Evolutionary conservation across 2,113 vertebrate genomes (phyloP).

Genomic region (Corynorhinus townsendii): DNA sequence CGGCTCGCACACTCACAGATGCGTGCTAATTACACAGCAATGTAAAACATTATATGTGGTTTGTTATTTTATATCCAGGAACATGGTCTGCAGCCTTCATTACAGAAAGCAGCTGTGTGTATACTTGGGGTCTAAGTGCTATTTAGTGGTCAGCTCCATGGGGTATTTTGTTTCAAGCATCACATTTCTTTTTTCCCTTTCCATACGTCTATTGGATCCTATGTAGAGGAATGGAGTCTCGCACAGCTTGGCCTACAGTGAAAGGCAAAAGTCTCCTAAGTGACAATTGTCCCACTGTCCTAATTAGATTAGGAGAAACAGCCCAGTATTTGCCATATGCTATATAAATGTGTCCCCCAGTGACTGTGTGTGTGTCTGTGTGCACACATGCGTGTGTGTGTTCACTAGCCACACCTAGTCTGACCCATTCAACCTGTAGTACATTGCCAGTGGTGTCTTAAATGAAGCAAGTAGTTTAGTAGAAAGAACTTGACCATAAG

Average conservation of each 20-base stretch:
- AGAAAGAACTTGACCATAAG: neutral
- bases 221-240: neutral
- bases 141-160: slow-evolving; percentile 70
- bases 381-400: neutral
- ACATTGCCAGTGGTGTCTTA: neutral
- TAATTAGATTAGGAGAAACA: neutral
- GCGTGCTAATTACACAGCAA: slow-evolving; percentile 69
- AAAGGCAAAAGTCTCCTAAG: slow-evolving; percentile 26
- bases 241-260: neutral
- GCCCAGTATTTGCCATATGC: neutral
- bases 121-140: slow-evolving; percentile 69
- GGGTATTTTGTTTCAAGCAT: slow-evolving; percentile 70
- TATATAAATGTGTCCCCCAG: neutral
- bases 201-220: slow-evolving; percentile 17
- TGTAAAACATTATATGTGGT: slow-evolving; percentile 72
- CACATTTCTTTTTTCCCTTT: slow-evolving; percentile 61
- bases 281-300: neutral
- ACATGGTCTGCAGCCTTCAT: slow-evolving; percentile 70
- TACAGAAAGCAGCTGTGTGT: slow-evolving; percentile 75
- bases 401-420: neutral
- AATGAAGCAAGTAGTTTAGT: neutral
- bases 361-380: neutral
- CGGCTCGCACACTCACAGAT: slow-evolving; percentile 47
- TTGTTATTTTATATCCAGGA: slow-evolving; percentile 75
- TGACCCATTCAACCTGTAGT: neutral